Conservation (phyloP, 2,888 invertebrate species). For the Nasonia oneida region DNA sequence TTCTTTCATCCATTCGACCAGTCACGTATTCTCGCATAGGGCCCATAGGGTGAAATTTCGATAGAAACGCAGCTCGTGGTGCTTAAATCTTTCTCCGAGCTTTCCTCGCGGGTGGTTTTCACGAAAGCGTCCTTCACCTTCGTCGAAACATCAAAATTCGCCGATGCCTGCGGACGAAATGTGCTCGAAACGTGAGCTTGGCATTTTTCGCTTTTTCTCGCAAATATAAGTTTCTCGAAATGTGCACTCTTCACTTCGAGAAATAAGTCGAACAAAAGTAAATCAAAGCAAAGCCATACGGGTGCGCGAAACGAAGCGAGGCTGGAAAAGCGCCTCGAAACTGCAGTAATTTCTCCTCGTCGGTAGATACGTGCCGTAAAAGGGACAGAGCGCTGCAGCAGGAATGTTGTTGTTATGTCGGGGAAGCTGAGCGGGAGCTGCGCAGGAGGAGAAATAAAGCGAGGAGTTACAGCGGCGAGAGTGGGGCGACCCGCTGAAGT, state of each 20-base stretch:
- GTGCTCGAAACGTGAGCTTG: not conserved
- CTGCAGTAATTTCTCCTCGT: not conserved
- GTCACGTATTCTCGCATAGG: constrained; percentile 30
- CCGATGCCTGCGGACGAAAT: not conserved
- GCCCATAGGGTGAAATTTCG: not conserved
- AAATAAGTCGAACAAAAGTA: too few relatives aligned
- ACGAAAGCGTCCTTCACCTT: not conserved
- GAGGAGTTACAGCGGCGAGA: constrained; percentile 65
- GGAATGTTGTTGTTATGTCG: constrained; percentile 78
- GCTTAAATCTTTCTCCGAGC: not conserved
- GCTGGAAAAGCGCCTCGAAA: not conserved
- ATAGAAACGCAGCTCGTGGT: not conserved
- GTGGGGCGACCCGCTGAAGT: constrained; percentile 69
- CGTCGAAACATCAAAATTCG: too few relatives aligned
- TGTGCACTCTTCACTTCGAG: too few relatives aligned
- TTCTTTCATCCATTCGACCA: not conserved
- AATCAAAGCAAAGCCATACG: not conserved
- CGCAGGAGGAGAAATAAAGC: constrained; percentile 62
- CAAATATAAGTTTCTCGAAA: not conserved
- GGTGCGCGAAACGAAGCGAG: not conserved
- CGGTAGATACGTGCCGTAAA: constrained; percentile 29
- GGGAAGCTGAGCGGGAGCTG: constrained; percentile 67
- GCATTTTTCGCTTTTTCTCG: not conserved
- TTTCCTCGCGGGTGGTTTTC: not conserved
- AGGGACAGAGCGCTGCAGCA: constrained; percentile 69